Conservation (phyloP, 1,140 invertebrate genomes). For the Drosophila jambulina region DNA sequence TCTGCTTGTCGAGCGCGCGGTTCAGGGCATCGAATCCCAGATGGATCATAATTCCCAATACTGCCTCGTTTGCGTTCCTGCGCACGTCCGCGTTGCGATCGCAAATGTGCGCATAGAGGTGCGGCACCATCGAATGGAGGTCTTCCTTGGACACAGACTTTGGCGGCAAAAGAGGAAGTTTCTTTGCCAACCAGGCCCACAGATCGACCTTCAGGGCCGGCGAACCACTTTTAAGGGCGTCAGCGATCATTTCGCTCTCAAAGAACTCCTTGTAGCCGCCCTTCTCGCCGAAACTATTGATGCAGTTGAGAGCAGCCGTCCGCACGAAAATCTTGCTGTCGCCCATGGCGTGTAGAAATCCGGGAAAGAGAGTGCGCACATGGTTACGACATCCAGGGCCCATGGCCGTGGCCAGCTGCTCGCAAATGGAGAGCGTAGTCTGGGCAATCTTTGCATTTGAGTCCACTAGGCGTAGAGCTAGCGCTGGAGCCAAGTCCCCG, state of each 20-base stretch:
- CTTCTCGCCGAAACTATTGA: conserved; percentile 93
- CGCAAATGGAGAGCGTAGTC: conserved; percentile 92
- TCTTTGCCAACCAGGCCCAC: conserved; percentile 93
- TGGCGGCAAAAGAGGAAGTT: conserved; percentile 89
- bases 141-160: conserved; percentile 93
- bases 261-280: conserved; percentile 93
- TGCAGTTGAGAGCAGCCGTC: conserved; percentile 90
- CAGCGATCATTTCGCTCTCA: conserved; percentile 93
- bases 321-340: conserved; percentile 92
- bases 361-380: conserved; percentile 92
- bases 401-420: conserved; percentile 91
- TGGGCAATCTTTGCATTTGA: conserved; percentile 96
- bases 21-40: conserved; percentile 93
- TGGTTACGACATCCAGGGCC: conserved; percentile 93
- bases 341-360: conserved; percentile 90
- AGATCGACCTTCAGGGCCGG: conserved; percentile 93
- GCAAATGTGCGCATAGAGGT: conserved; percentile 93
- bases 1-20: conserved; percentile 92
- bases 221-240: conserved; percentile 93
- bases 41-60: conserved; percentile 97
- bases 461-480: conserved; percentile 92
- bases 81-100: conserved; percentile 96
- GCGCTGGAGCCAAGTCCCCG: conserved; percentile 92
- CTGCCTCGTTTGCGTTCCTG: conserved; percentile 94
- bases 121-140: conserved; percentile 91